These are phyloP conservation scores for Xylocampa areola DNA, from an alignment of 2,888 invertebrate genomes.

Conservation along the genomic window DNA sequence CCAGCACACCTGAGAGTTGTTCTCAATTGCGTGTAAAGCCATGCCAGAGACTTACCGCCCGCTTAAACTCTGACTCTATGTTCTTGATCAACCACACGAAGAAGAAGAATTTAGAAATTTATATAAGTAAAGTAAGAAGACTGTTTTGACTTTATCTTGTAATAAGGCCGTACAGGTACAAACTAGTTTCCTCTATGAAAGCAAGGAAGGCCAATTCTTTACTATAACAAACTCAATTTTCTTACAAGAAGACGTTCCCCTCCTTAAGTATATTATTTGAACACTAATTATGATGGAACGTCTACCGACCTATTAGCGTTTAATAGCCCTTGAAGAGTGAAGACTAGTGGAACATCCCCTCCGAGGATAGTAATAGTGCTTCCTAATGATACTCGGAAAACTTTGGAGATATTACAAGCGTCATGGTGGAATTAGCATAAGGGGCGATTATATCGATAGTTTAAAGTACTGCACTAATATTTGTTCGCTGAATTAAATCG, in stretches of 20 bases:
- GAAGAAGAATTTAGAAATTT: no score
- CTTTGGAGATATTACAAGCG: slow-evolving; percentile 32
- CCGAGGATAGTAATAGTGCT: slow-evolving; percentile 30
- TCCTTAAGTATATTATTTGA: slow-evolving; percentile 30
- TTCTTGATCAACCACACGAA: no score
- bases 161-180: no score
- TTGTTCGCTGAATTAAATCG: no score
- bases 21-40: no score
- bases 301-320: slow-evolving; percentile 54
- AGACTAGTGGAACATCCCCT: slow-evolving; percentile 47
- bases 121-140: no score
- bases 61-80: no score
- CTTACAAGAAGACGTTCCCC: slow-evolving; percentile 20
- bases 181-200: no score
- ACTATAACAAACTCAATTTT: slow-evolving; percentile 1
- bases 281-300: slow-evolving; percentile 42
- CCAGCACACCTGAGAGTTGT: no score
- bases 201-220: no score
- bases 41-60: no score
- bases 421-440: slow-evolving; percentile 19
- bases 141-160: no score
- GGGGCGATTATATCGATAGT: slow-evolving; percentile 10
- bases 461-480: not conserved
- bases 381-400: slow-evolving; percentile 42
- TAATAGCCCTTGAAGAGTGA: slow-evolving; percentile 65